Conservation (phyloP, 1,140 invertebrate genomes). For the Magallana ariakensis region DNA sequence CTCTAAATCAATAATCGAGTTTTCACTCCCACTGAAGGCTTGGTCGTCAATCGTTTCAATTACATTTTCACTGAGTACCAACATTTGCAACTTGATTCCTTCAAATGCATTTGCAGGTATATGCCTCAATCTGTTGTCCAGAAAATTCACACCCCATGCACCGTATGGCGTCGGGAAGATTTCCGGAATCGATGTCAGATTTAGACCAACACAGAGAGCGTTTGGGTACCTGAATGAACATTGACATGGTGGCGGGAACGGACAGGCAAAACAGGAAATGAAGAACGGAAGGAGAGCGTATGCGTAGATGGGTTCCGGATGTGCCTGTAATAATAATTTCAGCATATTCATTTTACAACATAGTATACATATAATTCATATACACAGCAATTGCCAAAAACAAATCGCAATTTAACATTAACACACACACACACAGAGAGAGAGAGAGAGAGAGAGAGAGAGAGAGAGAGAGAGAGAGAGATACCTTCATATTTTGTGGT, state of each 20-base stretch:
- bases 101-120: conserved; percentile 23
- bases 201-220: background rate
- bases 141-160: conserved; percentile 31
- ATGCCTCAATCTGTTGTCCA: conserved; percentile 31
- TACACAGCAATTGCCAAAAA: no score
- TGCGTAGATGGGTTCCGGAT: background rate
- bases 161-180: conserved; percentile 1
- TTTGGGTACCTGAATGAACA: background rate
- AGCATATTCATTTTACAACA: background rate
- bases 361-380: no score
- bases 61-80: conserved; percentile 35
- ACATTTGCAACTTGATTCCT: conserved; percentile 14
- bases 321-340: background rate
- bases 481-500: no score
- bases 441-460: conserved; percentile 1
- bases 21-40: conserved; percentile 40
- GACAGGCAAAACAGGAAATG: background rate
- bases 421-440: no score
- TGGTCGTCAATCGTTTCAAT: conserved; percentile 34
- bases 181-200: background rate
- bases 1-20: background rate
- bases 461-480: background rate
- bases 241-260: background rate
- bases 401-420: no score
- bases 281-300: background rate